Evolutionary conservation across 2,797 vertebrate species (phyloP), one percentile per base, ranked within the genome.

Genomic region (Mus minutoides): DNA sequence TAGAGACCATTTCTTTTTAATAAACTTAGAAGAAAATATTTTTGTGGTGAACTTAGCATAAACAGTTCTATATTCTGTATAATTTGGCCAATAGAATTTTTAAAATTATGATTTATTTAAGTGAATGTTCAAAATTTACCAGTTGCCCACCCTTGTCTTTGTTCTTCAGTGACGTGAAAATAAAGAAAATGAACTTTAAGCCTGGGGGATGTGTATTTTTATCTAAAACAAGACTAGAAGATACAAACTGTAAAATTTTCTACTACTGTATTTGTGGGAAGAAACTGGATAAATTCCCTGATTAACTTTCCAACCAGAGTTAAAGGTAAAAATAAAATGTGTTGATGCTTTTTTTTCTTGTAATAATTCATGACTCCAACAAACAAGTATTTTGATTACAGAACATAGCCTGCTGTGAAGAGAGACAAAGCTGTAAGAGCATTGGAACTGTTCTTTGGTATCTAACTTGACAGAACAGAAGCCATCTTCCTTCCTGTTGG

Each of bases 261-360:
- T 29, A 62, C 75, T 8, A 4, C 43, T 77, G 76, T 31, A 34
- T 96, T 82, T 97, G 97, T 86, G 31, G 93, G 60, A 87, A 62
- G 40, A 91, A 10, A 71, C 21, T 75, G 24, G 49, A 69, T 17
- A 19, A 34, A 6, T n/a, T 77, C 46, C 34, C 17, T 0, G 22
- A 14, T 49, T 88, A 80, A 21, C 19, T 62, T 10, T 62, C 10
- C 26, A 62, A 29, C 60, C 31, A 34, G 13, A 31, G 62, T 67
- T 16, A 67, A 67, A 67, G 64, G 64, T 67, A 67, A 67, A 67
- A n/a, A 87, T 80, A 89, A 12, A 71, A 78, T 0, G 21, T 95
- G 92, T 12, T 49, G 29, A 56, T 46, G 12, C 71, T 62, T 19
- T 52, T 54, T 49, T 76, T 90, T 94, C 9, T 46, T 79, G 2